A percentile compares a stretch with the other conserved stretches of the same genome.
phyloP scores from a whole-genome alignment of 2,797 vertebrate genomes.

The Anguilla obscura region DNA sequence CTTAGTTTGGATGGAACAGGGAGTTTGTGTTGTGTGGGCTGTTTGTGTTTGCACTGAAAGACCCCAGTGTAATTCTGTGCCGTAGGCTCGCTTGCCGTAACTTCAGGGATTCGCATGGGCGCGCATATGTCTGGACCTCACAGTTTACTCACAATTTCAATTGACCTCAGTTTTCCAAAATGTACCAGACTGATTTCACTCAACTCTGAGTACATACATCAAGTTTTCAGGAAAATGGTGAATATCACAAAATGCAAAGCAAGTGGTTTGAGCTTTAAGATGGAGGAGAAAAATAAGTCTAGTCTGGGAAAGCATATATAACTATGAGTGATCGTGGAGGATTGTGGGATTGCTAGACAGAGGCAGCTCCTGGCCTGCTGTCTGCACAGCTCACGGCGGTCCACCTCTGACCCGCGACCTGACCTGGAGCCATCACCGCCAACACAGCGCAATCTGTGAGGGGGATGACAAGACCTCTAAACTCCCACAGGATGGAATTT shows the following conservation, averaged over 20 bases:
- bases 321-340: background rate
- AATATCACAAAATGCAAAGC: conserved; percentile 3
- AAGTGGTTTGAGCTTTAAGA: background rate
- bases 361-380: background rate
- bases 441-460: background rate
- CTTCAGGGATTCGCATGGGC: background rate
- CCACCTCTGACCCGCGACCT: background rate
- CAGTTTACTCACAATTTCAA: background rate
- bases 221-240: background rate
- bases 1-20: conserved; percentile 2
- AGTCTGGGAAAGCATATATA: background rate
- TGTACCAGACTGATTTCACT: background rate
- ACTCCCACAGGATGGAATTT: background rate
- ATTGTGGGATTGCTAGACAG: background rate
- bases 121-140: background rate
- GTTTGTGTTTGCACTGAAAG: conserved; percentile 7
- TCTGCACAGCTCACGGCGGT: background rate
- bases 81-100: background rate
- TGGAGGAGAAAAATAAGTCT: background rate
- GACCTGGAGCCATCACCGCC: background rate
- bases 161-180: background rate
- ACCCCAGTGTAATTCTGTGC: background rate
- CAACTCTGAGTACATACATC: background rate
- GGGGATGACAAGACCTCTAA: background rate
- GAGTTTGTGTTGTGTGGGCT: background rate